Conservation (phyloP, 2,113 vertebrate genomes). For the Sorex fumeus region DNA sequence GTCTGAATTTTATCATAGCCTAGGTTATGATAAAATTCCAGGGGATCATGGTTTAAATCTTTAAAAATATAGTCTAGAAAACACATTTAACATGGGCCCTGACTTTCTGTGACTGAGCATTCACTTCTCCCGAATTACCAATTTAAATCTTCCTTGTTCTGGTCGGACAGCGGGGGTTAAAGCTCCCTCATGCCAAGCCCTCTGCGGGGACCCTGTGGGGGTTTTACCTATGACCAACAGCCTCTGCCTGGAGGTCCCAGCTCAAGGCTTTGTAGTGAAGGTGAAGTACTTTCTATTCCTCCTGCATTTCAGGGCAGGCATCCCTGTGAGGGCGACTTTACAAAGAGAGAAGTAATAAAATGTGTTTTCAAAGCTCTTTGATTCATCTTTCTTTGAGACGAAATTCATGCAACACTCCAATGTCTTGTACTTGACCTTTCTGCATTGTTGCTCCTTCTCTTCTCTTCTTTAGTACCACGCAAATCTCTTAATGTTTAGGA, state of each 20-base stretch:
- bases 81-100: background rate
- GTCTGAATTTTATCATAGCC: slow-evolving; percentile 27
- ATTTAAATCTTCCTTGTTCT: background rate
- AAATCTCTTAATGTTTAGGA: background rate
- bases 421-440: background rate
- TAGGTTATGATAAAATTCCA: slow-evolving; percentile 27
- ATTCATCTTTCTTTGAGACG: background rate
- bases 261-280: background rate
- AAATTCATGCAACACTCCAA: background rate
- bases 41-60: slow-evolving; percentile 3
- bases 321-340: no score
- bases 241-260: background rate
- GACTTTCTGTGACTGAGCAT: slow-evolving; percentile 24
- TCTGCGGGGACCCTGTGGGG: background rate
- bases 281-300: background rate
- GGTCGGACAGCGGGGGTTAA: background rate
- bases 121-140: slow-evolving; percentile 33
- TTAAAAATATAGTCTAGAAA: background rate
- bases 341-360: background rate
- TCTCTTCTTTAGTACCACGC: background rate
- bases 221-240: background rate
- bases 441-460: background rate
- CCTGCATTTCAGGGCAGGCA: background rate
- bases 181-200: background rate
- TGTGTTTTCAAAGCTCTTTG: background rate